phyloP scores from a whole-genome alignment of 2,113 vertebrate species.

The Etheostoma spectabile region DNA sequence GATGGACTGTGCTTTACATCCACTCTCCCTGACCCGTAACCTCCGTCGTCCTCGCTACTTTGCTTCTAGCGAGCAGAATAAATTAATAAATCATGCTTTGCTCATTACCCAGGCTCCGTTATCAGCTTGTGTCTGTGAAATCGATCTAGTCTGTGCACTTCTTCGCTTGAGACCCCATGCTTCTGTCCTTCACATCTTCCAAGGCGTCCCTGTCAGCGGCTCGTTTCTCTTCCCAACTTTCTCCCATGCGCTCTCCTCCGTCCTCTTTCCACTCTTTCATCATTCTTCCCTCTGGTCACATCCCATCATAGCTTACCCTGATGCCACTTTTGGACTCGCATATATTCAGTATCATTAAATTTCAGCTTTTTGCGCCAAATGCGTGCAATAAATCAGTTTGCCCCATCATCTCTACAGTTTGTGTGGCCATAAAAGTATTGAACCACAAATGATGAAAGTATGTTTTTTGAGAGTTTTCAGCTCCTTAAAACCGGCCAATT shows the following conservation, averaged over 20 bases:
- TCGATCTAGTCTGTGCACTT: constrained; percentile 65
- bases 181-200: constrained; percentile 55
- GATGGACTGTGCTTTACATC: constrained; percentile 54
- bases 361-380: constrained; percentile 10
- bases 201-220: constrained; percentile 36
- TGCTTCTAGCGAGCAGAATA: constrained; percentile 65
- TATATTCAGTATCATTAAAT: constrained; percentile 4
- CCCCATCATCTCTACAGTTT: not conserved
- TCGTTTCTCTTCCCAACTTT: not conserved
- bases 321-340: not conserved
- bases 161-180: constrained; percentile 43
- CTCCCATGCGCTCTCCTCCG: not conserved
- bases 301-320: not conserved
- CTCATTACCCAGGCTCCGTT: constrained; percentile 76
- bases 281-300: not conserved
- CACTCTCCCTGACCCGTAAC: constrained; percentile 59
- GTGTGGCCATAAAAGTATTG: not conserved
- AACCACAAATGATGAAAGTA: constrained; percentile 27
- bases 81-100: constrained; percentile 81
- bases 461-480: not conserved
- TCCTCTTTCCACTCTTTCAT: constrained; percentile 16
- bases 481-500: not conserved
- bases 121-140: constrained; percentile 75
- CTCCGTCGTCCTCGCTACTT: constrained; percentile 43
- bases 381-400: constrained; percentile 8